Evolutionary conservation across 2,113 vertebrate genomes (phyloP), one percentile per base, ranked within the genome.

Genomic region (Miniopterus natalensis): DNA sequence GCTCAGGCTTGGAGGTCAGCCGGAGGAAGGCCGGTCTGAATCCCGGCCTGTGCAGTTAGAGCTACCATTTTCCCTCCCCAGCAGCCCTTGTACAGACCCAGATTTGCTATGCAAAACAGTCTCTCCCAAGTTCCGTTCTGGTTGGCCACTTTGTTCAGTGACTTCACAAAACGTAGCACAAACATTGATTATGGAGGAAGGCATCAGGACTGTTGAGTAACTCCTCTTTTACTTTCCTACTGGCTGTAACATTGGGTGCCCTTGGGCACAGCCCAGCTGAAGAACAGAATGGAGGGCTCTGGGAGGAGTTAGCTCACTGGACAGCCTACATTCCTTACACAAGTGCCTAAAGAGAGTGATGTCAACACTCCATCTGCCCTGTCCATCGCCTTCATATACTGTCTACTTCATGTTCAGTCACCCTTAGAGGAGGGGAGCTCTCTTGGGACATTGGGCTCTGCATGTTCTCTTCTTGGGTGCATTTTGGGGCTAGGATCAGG

Each of bases 291-390:
- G 89, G 96, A 96, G 93, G 93, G 85, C 74, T 94, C 81, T 95
- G 73, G 94, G 92, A 94, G 94, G 95, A 95, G 97, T 89, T 92
- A 95, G 83, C 92, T 97, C 95, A 96, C 94, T 96, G 86, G 98
- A 98, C 97, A 98, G 98, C 98, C 97, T 94, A 98, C 98, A 98
- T 98, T 98, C 98, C 98, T 98, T 98, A 98, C 98, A 98, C 98
- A 99, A 98, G 98, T 99, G 98, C 98, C 98, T 99, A 98, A 98
- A 98, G 97, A 97, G 98, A 97, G 98, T 97, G 98, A 98, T 98
- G 97, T 97, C 97, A 96, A 97, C 96, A 97, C 97, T 95, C 98
- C 98, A 98, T 98, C 95, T 96, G 97, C 98, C 97, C 98, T 96
- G 95, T 96, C 95, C 98, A 97, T 98, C 96, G 94, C 97, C 98